Evolutionary conservation across 2,888 invertebrate species (phyloP), one percentile per base, ranked within the genome.

Genomic region (Patella depressa): DNA sequence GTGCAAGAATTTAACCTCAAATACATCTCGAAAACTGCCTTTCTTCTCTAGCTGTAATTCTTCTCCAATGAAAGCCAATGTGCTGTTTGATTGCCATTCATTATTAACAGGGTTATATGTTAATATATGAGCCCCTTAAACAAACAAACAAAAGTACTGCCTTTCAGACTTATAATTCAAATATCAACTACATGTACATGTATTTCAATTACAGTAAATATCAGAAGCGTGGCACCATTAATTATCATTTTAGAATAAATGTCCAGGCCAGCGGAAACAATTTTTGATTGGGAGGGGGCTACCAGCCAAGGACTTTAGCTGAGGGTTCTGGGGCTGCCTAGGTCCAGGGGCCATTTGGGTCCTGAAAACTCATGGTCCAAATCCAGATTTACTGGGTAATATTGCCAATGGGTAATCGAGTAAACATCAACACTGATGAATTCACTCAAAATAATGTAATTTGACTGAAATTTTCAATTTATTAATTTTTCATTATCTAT

Each of bases 1-100:
- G 65, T 83, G 82, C 54, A 83, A 65, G 24, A 81, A 83, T 24
- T 72, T 73, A 72, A 83, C 76, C 53, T 80, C 73, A 70, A 79
- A 78, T 3, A 77, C 80, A 71, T 83, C 79, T 0, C 82, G 77
- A 24, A 74, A 77, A 12, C 71, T 72, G 17, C 82, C 82, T 55
- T 80, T 79, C 53, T 78, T 81, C 14, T 70, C 76, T 2, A 80
- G 34, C 19, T 75, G 53, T n/a, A 83, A 74, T 70, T 70, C 59
- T n/a, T 57, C 34, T 29, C 82, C 79, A 7, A 57, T 73, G 54
- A 77, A 77, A 1, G 78, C 80, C 29, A 83, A 65, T 14, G 82
- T 80, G 53, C 78, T 80, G 74, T 83, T 81, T 15, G 78, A 55
- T 24, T 72, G 57, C 82, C 82, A 83, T 45, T 75, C 29, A 12